These are phyloP conservation scores for Andrena marginata DNA, from an alignment of 2,888 invertebrate species.

Conservation along the genomic window DNA sequence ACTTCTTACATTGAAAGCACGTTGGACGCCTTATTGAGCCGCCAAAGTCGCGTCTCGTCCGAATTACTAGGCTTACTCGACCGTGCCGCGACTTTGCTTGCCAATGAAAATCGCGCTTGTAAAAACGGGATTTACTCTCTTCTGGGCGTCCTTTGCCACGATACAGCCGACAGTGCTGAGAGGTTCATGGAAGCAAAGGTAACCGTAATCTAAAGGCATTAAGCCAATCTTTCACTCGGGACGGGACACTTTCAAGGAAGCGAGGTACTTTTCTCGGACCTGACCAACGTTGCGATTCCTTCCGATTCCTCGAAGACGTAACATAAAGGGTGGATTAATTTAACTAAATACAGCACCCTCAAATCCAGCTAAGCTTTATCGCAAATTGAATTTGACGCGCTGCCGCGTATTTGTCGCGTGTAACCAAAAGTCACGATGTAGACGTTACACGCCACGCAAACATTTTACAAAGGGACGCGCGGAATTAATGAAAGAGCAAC, in stretches of 20 bases:
- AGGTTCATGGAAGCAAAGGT: no score
- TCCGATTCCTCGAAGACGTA: no score
- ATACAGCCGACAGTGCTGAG: no score
- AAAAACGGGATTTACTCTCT: constrained; percentile 3
- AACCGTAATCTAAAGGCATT: no score
- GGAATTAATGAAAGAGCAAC: constrained; percentile 48
- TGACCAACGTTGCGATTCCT: no score
- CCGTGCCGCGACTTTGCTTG: constrained; percentile 38
- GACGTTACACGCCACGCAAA: neutral
- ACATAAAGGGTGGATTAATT: no score
- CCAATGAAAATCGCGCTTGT: constrained; percentile 28
- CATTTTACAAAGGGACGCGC: constrained; percentile 14
- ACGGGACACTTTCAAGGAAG: no score
- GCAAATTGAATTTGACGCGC: no score
- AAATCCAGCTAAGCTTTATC: neutral
- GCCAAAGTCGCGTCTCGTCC: constrained; percentile 51
- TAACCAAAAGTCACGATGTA: no score
- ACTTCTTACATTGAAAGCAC: constrained; percentile 36
- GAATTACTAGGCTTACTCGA: constrained; percentile 45
- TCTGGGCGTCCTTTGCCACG: neutral
- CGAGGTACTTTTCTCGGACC: no score
- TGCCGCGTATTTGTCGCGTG: no score
- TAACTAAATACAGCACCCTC: neutral
- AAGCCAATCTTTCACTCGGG: no score
- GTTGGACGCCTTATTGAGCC: constrained; percentile 46